Conservation (phyloP, 2,888 invertebrate genomes). For the Caenorhabditis parvicauda region DNA sequence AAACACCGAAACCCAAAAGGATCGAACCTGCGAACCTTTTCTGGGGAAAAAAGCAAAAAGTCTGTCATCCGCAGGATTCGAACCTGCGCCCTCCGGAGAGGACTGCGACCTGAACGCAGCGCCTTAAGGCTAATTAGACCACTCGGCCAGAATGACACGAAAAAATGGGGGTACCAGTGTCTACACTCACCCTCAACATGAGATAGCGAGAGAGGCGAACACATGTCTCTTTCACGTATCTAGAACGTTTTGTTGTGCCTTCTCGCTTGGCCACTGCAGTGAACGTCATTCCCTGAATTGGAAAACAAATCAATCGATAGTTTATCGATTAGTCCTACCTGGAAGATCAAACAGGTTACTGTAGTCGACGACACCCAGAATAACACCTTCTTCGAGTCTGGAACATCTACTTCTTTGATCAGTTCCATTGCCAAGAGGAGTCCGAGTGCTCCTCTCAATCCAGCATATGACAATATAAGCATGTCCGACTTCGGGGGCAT, state of each 20-base stretch:
- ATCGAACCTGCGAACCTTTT: too few species aligned
- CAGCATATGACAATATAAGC: slow-evolving; percentile 71
- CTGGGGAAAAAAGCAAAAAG: too few species aligned
- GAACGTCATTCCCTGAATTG: slow-evolving; percentile 18
- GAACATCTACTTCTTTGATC: slow-evolving; percentile 1
- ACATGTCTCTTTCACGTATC: slow-evolving; percentile 9
- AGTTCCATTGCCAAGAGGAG: slow-evolving; percentile 70
- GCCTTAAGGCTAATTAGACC: too few species aligned
- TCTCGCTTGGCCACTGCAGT: slow-evolving; percentile 14
- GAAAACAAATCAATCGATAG: too few species aligned
- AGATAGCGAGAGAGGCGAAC: background rate
- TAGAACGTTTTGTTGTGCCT: slow-evolving; percentile 24
- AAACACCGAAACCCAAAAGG: background rate
- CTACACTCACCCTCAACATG: background rate
- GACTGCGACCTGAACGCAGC: slow-evolving; percentile 79
- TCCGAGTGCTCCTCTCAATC: slow-evolving; percentile 70
- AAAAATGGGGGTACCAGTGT: background rate
- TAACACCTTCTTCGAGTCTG: slow-evolving; percentile 10
- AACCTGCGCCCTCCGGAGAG: slow-evolving; percentile 52
- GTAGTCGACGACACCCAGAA: slow-evolving; percentile 18
- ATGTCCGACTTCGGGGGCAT: slow-evolving; percentile 13
- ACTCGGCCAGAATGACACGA: background rate
- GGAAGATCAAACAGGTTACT: slow-evolving; percentile 21
- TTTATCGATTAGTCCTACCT: slow-evolving; percentile 4
- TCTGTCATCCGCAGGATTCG: slow-evolving; percentile 52